Evolutionary conservation across 2,797 vertebrate genomes (phyloP).

Genomic region (Enteromius trimaculatus): DNA sequence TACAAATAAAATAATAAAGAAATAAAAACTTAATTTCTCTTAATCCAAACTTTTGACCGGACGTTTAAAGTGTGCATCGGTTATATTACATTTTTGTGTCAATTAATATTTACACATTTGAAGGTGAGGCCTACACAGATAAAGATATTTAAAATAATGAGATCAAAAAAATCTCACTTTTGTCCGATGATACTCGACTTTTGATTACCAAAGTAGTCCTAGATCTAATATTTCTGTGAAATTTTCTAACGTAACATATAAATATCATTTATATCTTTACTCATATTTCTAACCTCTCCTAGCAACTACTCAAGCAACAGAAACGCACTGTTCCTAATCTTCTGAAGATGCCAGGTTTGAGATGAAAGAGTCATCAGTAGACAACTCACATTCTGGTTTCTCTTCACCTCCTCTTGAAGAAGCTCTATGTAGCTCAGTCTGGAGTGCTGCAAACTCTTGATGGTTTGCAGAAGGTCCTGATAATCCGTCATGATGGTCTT

Average conservation of each 20-base stretch:
- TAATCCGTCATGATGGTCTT: conserved; percentile 62
- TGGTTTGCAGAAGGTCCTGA: conserved; percentile 56
- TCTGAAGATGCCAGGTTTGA: neutral
- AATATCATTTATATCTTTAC: neutral
- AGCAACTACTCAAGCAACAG: neutral
- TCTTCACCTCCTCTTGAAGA: conserved; percentile 72
- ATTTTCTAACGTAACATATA: neutral
- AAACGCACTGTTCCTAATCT: neutral
- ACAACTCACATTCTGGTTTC: conserved; percentile 71
- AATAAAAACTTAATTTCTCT: neutral
- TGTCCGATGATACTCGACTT: neutral
- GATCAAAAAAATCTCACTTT: neutral
- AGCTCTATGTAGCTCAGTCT: conserved; percentile 74
- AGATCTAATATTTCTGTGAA: neutral
- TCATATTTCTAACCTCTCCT: neutral
- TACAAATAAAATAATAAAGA: neutral
- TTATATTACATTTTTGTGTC: neutral
- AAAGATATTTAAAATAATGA: too few species aligned
- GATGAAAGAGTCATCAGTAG: neutral
- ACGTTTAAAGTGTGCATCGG: neutral
- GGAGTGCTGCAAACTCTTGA: conserved; percentile 58
- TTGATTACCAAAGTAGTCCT: neutral
- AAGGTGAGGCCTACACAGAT: neutral
- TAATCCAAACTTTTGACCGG: neutral
- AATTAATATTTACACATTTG: neutral